Conservation (phyloP, 2,113 vertebrate species). For the Gallinago undulata region DNA sequence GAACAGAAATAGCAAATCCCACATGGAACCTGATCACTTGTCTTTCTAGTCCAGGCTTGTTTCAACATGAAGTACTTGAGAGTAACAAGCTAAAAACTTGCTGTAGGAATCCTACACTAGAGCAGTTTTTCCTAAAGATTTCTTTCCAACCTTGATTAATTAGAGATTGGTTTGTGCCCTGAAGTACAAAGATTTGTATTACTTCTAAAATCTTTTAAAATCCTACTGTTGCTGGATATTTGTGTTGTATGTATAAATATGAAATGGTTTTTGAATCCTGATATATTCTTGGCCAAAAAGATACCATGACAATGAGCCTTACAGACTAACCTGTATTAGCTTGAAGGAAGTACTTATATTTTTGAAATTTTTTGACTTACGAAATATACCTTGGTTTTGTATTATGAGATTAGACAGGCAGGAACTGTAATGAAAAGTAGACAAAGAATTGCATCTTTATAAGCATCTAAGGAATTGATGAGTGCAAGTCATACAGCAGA, state of each 20-base stretch:
- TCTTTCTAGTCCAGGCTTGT: background rate
- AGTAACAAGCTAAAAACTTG: background rate
- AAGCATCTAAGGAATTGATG: background rate
- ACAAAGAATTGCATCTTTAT: background rate
- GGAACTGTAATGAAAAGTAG: background rate
- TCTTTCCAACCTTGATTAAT: constrained; percentile 7
- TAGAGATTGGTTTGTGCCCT: background rate
- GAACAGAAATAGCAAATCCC: constrained; percentile 6
- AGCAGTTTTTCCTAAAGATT: background rate
- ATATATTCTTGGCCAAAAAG: background rate
- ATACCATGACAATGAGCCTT: background rate
- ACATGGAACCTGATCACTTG: background rate
- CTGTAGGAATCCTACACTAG: background rate
- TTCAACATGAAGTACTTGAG: background rate
- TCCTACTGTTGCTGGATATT: background rate
- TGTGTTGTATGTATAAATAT: background rate
- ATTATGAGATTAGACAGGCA: background rate
- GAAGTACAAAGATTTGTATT: background rate
- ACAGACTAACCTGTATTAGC: background rate
- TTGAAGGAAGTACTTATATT: background rate
- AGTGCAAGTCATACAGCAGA: background rate
- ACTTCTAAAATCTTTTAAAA: background rate
- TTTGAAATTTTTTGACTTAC: background rate
- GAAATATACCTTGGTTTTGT: background rate
- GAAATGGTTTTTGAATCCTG: background rate